Percentiles rank a stretch among this genome's conserved stretches.
phyloP scores from a whole-genome alignment of 2,113 vertebrate species.

The Rallus limicola region DNA sequence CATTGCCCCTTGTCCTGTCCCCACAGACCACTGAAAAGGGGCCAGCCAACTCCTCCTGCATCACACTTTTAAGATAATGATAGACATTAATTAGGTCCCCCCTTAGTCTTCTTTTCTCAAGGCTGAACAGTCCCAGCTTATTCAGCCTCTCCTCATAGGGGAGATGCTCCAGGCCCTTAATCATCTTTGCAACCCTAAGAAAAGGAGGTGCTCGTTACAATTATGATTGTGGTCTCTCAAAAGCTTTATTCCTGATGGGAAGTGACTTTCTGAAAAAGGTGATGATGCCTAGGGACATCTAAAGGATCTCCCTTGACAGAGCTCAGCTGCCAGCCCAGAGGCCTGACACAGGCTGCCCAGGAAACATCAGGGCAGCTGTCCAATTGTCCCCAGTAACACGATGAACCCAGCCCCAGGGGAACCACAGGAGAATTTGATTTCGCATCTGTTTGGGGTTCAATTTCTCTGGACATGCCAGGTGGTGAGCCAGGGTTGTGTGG shows the following conservation, averaged over 20 bases:
- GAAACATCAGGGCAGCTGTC: conserved; percentile 10
- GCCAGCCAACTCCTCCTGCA: too few species aligned
- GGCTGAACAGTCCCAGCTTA: too few species aligned
- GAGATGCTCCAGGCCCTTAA: too few species aligned
- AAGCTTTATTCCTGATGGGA: neutral
- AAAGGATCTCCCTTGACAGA: neutral
- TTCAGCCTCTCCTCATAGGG: too few species aligned
- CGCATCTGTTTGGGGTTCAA: neutral
- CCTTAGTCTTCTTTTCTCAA: too few species aligned
- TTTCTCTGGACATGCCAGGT: conserved; percentile 32
- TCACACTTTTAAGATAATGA: too few species aligned
- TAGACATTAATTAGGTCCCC: too few species aligned
- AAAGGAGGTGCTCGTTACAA: neutral
- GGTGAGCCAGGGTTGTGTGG: neutral
- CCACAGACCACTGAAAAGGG: too few species aligned
- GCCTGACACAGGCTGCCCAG: neutral
- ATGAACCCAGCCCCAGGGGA: conserved; percentile 3
- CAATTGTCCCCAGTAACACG: neutral
- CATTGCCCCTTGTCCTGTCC: too few species aligned
- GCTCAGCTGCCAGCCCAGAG: conserved; percentile 5
- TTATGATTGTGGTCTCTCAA: neutral
- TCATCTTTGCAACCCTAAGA: neutral
- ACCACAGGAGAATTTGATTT: neutral
- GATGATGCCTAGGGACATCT: neutral
- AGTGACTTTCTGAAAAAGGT: neutral